phyloP scores from a whole-genome alignment of 2,888 invertebrate species.

The Caenorhabditis sulstoni region DNA sequence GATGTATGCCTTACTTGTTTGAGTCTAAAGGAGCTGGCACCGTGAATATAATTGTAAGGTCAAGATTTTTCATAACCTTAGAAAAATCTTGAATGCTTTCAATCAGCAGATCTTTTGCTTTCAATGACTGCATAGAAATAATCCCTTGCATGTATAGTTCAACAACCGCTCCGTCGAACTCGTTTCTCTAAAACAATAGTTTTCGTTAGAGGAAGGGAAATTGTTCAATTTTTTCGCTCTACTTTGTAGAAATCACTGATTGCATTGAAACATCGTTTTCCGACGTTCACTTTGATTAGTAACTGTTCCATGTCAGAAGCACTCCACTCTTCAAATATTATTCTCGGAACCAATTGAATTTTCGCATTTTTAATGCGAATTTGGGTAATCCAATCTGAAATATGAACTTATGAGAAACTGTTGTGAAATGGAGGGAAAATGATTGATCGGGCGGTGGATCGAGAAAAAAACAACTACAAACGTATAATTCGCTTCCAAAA shows the following conservation, averaged over 20 bases:
- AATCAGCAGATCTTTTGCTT: slow-evolving; percentile 33
- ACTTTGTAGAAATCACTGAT: slow-evolving; percentile 84
- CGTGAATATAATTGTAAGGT: slow-evolving; percentile 26
- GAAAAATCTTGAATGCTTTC: slow-evolving; percentile 41
- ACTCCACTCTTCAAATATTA: slow-evolving; percentile 92
- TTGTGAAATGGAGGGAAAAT: too few species aligned
- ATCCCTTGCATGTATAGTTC: slow-evolving; percentile 90
- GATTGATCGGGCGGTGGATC: too few species aligned
- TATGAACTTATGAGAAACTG: too few species aligned
- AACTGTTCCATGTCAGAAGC: slow-evolving; percentile 87
- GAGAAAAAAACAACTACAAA: too few species aligned
- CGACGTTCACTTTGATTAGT: slow-evolving; percentile 86
- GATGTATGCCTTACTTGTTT: slow-evolving; percentile 36
- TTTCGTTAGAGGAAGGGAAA: slow-evolving; percentile 11
- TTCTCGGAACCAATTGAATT: slow-evolving; percentile 86
- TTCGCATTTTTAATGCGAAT: too few species aligned
- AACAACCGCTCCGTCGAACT: slow-evolving; percentile 91
- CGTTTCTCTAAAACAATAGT: slow-evolving; percentile 85
- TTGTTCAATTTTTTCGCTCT: too few species aligned
- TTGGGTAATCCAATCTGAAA: too few species aligned
- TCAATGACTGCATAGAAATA: slow-evolving; percentile 57
- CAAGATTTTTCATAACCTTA: slow-evolving; percentile 22
- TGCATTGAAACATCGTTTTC: slow-evolving; percentile 85
- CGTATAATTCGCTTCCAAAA: too few species aligned
- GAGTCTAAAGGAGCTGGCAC: slow-evolving; percentile 50